Percentiles rank a stretch among this genome's conserved stretches.
Conservation (phyloP, 2,113 vertebrate genomes). For the Antechinus stuartii region DNA sequence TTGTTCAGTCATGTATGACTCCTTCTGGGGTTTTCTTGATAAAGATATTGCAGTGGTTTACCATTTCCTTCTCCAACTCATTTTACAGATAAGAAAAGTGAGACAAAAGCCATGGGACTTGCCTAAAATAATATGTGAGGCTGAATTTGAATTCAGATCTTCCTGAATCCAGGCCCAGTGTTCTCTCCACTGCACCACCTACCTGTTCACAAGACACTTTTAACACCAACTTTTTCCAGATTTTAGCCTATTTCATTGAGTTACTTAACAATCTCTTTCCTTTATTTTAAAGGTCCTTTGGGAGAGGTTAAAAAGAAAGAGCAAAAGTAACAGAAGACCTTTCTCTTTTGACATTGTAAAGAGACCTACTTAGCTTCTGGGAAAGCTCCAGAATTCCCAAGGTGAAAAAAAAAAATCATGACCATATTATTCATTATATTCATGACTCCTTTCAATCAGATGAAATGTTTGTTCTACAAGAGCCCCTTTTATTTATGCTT, state of each 20-base stretch:
- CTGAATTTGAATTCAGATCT: neutral
- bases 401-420: neutral
- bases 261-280: conserved; percentile 29
- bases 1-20: neutral
- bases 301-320: conserved; percentile 5
- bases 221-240: neutral
- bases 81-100: neutral
- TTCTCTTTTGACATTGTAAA: conserved; percentile 45
- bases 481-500: neutral
- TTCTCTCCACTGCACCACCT: neutral
- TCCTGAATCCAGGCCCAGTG: neutral
- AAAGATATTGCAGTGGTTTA: neutral
- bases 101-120: neutral
- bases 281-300: conserved; percentile 43
- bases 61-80: neutral
- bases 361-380: conserved; percentile 23
- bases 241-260: neutral
- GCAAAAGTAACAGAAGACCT: neutral
- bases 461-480: conserved; percentile 27
- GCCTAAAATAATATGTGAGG: neutral
- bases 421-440: conserved; percentile 21
- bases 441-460: conserved; percentile 16
- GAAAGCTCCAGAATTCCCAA: conserved; percentile 47
- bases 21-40: neutral
- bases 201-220: neutral